Evolutionary conservation across 2,888 invertebrate genomes (phyloP), one percentile per base, ranked within the genome.

Genomic region (Agrilus cyanescens): DNA sequence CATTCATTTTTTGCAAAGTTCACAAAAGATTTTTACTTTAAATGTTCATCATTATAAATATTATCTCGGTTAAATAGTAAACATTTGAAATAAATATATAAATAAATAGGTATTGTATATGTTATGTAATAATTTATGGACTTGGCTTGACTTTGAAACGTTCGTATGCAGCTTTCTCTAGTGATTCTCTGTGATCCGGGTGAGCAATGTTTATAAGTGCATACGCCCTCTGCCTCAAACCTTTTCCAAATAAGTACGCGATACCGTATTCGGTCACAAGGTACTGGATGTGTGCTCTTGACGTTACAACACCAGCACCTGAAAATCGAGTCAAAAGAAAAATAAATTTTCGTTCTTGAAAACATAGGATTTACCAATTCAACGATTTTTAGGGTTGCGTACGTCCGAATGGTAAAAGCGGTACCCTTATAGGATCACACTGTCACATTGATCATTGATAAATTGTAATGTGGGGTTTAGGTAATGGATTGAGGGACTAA

Each of bases 251-350:
- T 37, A 95, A 69, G 44, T 80, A 72, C 0, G 94, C 94, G 51
- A 94, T 84, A 12, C 95, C 95, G 51, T 85, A 76, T 62, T 95
- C 95, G 0, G 95, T 95, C 1, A 94, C 94, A 3, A 95, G 76
- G 63, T 94, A 95, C 63, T 94, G 88, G 0, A 87, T 87, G 63
- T 95, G 94, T 0, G 89, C 91, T 49, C 94, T 76, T 0, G 86
- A 81, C 0, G 93, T 90, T 12, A 94, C 93, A 4, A 95, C 90
- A n/a, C 94, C 94, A 46, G 87, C 90, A 56, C 94, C 91, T 86
- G 12, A 34, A 34, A 34, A 20, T 12, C 12, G 25, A 12, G 33
- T 30, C 32, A 36, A 40, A 15, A 40, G 32, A 18, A n/a, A 29
- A 29, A 10, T 20, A 37, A 37, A 37, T 25, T 29, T 7, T 38